These are phyloP conservation scores for Stigmatopora nigra DNA, from an alignment of 2,113 vertebrate species.

Conservation along the genomic window DNA sequence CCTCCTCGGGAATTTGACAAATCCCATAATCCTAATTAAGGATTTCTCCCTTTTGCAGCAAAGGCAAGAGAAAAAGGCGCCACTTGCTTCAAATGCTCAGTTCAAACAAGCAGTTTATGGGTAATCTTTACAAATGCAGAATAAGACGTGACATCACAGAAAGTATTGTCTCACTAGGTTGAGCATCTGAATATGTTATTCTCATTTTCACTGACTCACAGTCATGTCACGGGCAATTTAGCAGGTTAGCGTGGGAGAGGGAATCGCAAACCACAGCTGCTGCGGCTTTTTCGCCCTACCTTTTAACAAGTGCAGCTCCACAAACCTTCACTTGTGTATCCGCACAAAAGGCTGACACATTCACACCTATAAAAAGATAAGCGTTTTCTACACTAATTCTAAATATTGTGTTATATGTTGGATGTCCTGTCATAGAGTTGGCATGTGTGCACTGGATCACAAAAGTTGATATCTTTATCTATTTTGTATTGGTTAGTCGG, in stretches of 20 bases:
- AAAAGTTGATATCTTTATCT: background rate
- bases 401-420: background rate
- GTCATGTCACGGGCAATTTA: slow-evolving; percentile 46
- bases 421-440: background rate
- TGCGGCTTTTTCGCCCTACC: slow-evolving; percentile 25
- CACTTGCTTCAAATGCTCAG: slow-evolving; percentile 33
- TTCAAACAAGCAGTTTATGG: slow-evolving; percentile 40
- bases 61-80: slow-evolving; percentile 32
- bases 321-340: slow-evolving; percentile 9
- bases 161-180: slow-evolving; percentile 22
- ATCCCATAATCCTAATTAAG: slow-evolving; percentile 65
- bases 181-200: slow-evolving; percentile 28
- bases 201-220: slow-evolving; percentile 42
- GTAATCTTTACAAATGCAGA: slow-evolving; percentile 29
- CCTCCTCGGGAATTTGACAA: slow-evolving; percentile 50
- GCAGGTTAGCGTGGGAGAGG: slow-evolving; percentile 41
- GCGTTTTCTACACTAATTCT: background rate
- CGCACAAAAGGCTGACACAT: slow-evolving; percentile 17
- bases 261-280: slow-evolving; percentile 30
- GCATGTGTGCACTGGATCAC: background rate
- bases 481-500: background rate
- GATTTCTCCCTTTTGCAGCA: slow-evolving; percentile 44
- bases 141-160: slow-evolving; percentile 20
- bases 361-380: background rate
- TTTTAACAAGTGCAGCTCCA: slow-evolving; percentile 23